These are phyloP conservation scores for Calidris pygmaea DNA, from an alignment of 2,113 vertebrate genomes.

Conservation along the genomic window DNA sequence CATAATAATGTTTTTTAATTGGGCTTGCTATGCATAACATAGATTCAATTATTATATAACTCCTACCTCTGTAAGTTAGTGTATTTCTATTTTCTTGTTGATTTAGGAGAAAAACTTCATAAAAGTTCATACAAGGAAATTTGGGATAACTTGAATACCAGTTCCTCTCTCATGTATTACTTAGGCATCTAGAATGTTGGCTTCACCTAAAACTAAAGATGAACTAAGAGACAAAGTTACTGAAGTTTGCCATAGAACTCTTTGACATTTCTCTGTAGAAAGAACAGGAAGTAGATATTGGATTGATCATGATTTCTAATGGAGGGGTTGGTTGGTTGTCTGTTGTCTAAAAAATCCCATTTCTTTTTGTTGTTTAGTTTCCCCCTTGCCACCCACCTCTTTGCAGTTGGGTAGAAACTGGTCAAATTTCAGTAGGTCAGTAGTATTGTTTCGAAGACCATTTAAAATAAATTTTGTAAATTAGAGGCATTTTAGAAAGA, in stretches of 20 bases:
- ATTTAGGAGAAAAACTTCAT: background rate
- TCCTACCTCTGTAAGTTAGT: background rate
- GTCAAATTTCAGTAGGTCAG: background rate
- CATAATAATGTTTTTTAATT: conserved; percentile 6
- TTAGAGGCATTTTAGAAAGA: background rate
- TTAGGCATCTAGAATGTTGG: background rate
- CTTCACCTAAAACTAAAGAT: background rate
- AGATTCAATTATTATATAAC: background rate
- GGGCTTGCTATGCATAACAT: background rate
- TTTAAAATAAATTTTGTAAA: background rate
- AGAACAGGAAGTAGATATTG: background rate
- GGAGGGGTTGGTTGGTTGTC: background rate
- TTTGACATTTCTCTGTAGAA: background rate
- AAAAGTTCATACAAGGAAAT: background rate
- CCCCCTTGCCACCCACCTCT: rapidly evolving
- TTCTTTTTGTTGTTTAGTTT: background rate
- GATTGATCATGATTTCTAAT: background rate
- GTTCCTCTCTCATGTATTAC: background rate
- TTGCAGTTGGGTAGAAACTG: background rate
- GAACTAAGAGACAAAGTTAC: background rate
- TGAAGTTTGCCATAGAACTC: background rate
- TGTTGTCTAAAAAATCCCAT: background rate
- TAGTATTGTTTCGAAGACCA: background rate
- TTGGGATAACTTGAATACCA: background rate
- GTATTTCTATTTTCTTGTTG: background rate